Evolutionary conservation across 2,888 invertebrate species (phyloP), one percentile per base, ranked within the genome.

Genomic region (Pheosia tremula): DNA sequence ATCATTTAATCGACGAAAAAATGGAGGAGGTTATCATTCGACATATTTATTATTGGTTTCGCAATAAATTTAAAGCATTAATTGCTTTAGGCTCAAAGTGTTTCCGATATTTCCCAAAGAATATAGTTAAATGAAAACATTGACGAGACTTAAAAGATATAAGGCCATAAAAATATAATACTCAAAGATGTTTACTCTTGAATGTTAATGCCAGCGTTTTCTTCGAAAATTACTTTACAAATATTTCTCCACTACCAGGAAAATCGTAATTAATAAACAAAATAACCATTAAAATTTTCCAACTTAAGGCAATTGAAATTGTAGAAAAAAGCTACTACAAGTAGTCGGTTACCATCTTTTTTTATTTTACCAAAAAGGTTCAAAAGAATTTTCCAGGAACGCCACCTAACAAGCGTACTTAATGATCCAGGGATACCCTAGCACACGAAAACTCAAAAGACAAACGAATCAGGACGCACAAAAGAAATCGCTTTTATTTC

Each of bases 381-480:
- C 62, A 60, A 70, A 79, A 81, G 80, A 76, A 73, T 75, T 74
- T 77, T 76, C 67, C 71, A 75, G 80, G 81, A 84, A 81, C 68
- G 78, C 72, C 73, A 77, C 72, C 81, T 88, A 89, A 90, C 87
- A 89, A 89, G 88, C 82, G 80, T 77, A 83, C 83, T 84, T 90
- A 89, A 90, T 87, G 89, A 88, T 88, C 82, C 82, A 84, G 83
- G 84, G 83, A 81, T 84, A 83, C 80, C 80, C 66, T 64, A 78
- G 80, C 75, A 75, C 80, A 76, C 80, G 79, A 85, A 85, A 87
- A 86, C 82, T 88, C 87, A 87, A 88, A 89, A 88, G 85, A 88
- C 86, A 86, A 88, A 86, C 84, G 86, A 81, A 86, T 83, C 75
- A 74, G 77, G 66, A 64, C 74, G 82, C 81, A 85, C 85, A 89